These are phyloP conservation scores for Harpagoxenus sublaevis DNA, from an alignment of 2,888 invertebrate species.

Conservation along the genomic window DNA sequence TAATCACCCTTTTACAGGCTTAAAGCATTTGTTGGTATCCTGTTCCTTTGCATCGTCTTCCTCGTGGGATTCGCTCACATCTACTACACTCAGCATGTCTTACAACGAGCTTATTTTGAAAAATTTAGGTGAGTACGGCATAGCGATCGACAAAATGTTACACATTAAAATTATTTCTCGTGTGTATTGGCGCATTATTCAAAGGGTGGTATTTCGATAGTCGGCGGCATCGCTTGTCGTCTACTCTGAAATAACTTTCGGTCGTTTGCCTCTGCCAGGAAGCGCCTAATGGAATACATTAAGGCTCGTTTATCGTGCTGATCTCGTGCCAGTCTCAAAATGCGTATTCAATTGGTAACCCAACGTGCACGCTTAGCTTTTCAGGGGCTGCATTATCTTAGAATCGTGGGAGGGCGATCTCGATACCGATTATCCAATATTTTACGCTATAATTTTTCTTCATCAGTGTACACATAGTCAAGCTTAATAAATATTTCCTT, in stretches of 20 bases:
- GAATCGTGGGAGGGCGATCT: slow-evolving; percentile 21
- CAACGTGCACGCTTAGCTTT: slow-evolving; percentile 30
- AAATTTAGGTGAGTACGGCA: slow-evolving; percentile 88
- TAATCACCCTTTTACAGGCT: slow-evolving; percentile 88
- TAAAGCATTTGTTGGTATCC: slow-evolving; percentile 92
- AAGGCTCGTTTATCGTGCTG: slow-evolving; percentile 62
- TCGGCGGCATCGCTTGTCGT: slow-evolving; percentile 37
- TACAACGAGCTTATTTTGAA: slow-evolving; percentile 94
- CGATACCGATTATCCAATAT: slow-evolving; percentile 7
- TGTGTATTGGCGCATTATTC: not conserved
- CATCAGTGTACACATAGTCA: not conserved
- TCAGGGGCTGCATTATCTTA: slow-evolving; percentile 44
- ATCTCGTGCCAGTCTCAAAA: slow-evolving; percentile 49
- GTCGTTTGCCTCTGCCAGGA: slow-evolving; percentile 70
- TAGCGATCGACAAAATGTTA: not conserved
- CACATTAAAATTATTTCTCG: not conserved
- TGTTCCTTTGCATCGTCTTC: slow-evolving; percentile 93
- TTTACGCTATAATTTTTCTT: slow-evolving; percentile 1
- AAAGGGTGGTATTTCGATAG: slow-evolving; percentile 20
- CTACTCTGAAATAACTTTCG: slow-evolving; percentile 62
- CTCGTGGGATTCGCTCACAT: slow-evolving; percentile 94
- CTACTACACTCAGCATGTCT: slow-evolving; percentile 93
- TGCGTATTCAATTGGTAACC: slow-evolving; percentile 48
- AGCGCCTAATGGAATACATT: slow-evolving; percentile 71
- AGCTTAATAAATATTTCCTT: not conserved